phyloP scores from a whole-genome alignment of 37 sponge, comb jelly and placozoan genomes.

The Axinella damicornis region DNA sequence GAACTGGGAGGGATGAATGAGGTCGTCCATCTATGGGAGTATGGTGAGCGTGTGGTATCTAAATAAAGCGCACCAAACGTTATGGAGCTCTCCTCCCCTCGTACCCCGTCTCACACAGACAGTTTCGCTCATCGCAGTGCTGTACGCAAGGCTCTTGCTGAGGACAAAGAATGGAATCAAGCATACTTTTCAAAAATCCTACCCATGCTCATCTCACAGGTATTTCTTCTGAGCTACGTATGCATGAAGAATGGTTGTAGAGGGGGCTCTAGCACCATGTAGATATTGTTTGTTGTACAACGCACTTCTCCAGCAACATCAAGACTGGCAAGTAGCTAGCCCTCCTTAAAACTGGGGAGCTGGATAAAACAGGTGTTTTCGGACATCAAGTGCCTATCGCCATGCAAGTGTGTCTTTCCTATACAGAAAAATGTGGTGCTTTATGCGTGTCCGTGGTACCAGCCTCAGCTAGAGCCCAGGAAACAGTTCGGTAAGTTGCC shows the following conservation, averaged over 20 bases:
- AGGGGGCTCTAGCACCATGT: too few species aligned
- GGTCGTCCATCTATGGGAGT: slow-evolving; percentile 67
- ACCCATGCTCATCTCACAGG: slow-evolving; percentile 14
- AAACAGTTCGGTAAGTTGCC: not conserved
- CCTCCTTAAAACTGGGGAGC: too few species aligned
- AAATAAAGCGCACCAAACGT: too few species aligned
- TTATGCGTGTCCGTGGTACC: slow-evolving; percentile 16
- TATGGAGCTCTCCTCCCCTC: too few species aligned
- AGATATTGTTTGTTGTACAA: not conserved
- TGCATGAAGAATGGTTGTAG: too few species aligned
- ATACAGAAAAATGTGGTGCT: slow-evolving; percentile 21
- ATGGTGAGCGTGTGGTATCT: slow-evolving; percentile 25
- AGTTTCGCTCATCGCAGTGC: slow-evolving; percentile 29
- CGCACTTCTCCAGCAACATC: too few species aligned
- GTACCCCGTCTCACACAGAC: too few species aligned
- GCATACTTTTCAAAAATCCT: slow-evolving; percentile 9
- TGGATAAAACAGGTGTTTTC: too few species aligned
- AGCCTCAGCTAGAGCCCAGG: slow-evolving; percentile 11
- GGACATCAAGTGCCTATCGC: too few species aligned
- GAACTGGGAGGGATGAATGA: slow-evolving; percentile 60
- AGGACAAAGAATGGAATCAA: slow-evolving; percentile 37
- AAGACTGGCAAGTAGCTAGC: too few species aligned
- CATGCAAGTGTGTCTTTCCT: too few species aligned
- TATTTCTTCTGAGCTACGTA: too few species aligned
- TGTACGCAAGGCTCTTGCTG: slow-evolving; percentile 43